Base-by-base conservation (phyloP, 2,113 vertebrate genomes). In the Solenodon paradoxus region DNA sequence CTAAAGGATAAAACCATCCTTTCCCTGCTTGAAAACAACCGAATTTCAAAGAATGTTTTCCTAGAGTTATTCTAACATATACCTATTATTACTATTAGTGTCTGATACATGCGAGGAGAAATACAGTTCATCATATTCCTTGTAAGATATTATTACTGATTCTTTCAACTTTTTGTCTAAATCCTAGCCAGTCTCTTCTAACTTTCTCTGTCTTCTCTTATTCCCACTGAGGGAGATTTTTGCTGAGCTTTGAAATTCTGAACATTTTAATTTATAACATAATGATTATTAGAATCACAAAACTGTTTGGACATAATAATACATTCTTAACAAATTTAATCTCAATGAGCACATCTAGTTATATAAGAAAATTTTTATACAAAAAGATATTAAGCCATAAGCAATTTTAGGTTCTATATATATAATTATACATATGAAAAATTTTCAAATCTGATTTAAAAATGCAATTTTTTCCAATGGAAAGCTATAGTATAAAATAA, bases 1-100 rank as follows among this genome's bases (percentile, higher is more conserved):
- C 81, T 85, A 95, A 95, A 88, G 57, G 61, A 96, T 59, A 93
- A 96, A 96, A 90, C 75, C 15, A 92, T 72, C 53, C 85, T 40
- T 90, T 49, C 28, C 49, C 59, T 68, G 42, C 30, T 1, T 0
- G 40, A 59, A n/a, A 66, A 59, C 28, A 79, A 95, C 42, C 45
- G 69, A 19, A 87, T 94, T 95, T 86, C 68, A 88, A 96, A 82
- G 32, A 87, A 59, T 55, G 30, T 80, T 75, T 85, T 71, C 72
- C 8, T 79, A 88, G 55, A 53, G 45, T 17, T 83, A 79, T 87
- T 96, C 88, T 89, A 92, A 79, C 42, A 83, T 77, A 55, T 95
- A 92, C 7, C 45, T 77, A 96, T 61, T 85, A 69, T 64, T 40
- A 94, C 38, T 32, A 87, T 77, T 90, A 77, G 59, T 32, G 30